A percentile compares a stretch with the other conserved stretches of the same genome.
phyloP scores from a whole-genome alignment of 2,888 invertebrate genomes.

The Kuschelorhynchus macadamiae region DNA sequence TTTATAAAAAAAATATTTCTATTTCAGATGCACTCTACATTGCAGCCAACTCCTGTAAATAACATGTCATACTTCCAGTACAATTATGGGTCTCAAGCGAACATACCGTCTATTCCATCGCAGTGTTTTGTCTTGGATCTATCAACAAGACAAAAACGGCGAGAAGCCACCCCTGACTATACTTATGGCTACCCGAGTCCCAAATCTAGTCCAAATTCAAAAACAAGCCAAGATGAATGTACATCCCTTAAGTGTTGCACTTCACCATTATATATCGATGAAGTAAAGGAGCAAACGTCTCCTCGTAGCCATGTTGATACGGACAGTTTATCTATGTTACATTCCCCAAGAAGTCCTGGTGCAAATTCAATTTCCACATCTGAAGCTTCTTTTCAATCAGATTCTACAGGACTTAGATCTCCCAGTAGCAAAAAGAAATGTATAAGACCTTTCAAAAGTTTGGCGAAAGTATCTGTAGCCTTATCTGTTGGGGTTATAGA shows the following conservation, averaged over 20 bases:
- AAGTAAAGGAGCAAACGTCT: not conserved
- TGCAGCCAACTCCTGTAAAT: not conserved
- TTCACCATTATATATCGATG: too few relatives aligned
- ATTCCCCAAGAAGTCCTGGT: slow-evolving; percentile 47
- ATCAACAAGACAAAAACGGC: slow-evolving; percentile 52
- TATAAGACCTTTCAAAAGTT: slow-evolving; percentile 79
- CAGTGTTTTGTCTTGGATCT: slow-evolving; percentile 57
- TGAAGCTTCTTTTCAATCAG: slow-evolving; percentile 26
- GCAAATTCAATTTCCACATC: slow-evolving; percentile 53
- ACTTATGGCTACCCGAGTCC: slow-evolving; percentile 43
- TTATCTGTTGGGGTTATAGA: slow-evolving; percentile 70
- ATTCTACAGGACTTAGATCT: not conserved
- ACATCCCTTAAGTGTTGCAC: slow-evolving; percentile 1
- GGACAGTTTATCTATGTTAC: too few relatives aligned
- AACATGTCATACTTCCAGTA: slow-evolving; percentile 1
- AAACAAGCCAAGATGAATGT: slow-evolving; percentile 5
- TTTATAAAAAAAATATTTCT: too few relatives aligned
- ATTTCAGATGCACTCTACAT: slow-evolving; percentile 23
- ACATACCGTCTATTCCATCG: not conserved
- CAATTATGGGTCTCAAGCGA: not conserved
- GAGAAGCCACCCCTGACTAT: slow-evolving; percentile 50
- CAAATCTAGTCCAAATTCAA: slow-evolving; percentile 35
- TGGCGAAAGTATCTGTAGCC: slow-evolving; percentile 78
- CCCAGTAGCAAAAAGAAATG: slow-evolving; percentile 61
- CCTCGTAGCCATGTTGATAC: too few relatives aligned